Evolutionary conservation across 2,113 vertebrate species (phyloP).

Genomic region (Chlamydotis undulata): DNA sequence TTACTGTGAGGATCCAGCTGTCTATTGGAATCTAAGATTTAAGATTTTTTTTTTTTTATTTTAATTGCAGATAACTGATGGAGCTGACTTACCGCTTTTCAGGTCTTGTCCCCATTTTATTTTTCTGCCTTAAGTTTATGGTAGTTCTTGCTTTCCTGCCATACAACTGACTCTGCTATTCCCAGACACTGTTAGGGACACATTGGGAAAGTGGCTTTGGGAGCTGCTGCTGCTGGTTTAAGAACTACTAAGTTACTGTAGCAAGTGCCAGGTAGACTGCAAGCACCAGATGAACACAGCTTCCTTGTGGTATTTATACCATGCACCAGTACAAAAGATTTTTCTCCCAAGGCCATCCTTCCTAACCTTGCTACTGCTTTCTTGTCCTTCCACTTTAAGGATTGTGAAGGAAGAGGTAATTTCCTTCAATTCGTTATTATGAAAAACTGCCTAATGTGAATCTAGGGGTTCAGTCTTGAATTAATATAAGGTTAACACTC

Average conservation of each 20-base stretch:
- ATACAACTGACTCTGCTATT: accelerated
- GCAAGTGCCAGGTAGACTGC: background rate
- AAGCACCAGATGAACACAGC: background rate
- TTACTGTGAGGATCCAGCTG: background rate
- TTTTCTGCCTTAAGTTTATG: background rate
- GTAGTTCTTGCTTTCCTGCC: background rate
- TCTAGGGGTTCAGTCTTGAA: slow-evolving; percentile 16
- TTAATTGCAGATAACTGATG: background rate
- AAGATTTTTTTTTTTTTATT: background rate
- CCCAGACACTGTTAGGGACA: background rate
- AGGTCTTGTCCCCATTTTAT: background rate
- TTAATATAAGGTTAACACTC: slow-evolving; percentile 43
- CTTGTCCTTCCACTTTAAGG: background rate
- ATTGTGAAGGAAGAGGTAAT: background rate
- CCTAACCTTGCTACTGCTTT: background rate
- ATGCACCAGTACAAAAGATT: background rate
- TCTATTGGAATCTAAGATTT: background rate
- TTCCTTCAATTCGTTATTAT: background rate
- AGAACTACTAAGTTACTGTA: background rate
- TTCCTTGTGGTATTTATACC: background rate
- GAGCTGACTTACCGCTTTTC: background rate
- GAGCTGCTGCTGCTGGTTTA: background rate
- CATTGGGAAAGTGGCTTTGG: background rate
- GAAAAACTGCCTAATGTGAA: slow-evolving; percentile 16
- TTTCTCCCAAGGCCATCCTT: background rate